Evolutionary conservation across 2,797 vertebrate genomes (phyloP).

Genomic region (Danio kyathit): DNA sequence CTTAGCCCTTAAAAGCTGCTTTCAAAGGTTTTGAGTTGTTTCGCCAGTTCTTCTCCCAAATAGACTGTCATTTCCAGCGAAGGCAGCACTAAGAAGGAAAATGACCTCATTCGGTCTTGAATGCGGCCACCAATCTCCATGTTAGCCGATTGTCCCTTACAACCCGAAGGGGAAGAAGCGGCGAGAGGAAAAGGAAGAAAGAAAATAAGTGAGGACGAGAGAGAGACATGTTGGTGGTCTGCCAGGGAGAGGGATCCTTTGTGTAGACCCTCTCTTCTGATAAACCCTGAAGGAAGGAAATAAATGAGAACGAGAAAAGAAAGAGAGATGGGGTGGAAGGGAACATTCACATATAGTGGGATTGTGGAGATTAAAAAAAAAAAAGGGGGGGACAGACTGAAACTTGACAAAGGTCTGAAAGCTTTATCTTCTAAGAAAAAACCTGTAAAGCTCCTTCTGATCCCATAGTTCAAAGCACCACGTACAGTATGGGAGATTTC

Average conservation of each 20-base stretch:
- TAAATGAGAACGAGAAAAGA: slow-evolving; percentile 21
- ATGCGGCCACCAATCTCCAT: slow-evolving; percentile 55
- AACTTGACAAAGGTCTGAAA: slow-evolving; percentile 51
- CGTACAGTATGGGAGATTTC: slow-evolving; percentile 13
- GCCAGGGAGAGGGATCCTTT: slow-evolving; percentile 46
- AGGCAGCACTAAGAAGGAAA: slow-evolving; percentile 31
- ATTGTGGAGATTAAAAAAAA: slow-evolving; percentile 49
- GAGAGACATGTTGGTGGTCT: slow-evolving; percentile 40
- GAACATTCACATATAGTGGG: slow-evolving; percentile 42
- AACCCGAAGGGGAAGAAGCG: slow-evolving; percentile 23
- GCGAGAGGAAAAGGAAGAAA: slow-evolving; percentile 10
- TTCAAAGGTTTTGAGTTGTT: slow-evolving; percentile 48
- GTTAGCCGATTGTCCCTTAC: slow-evolving; percentile 40
- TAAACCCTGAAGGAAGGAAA: slow-evolving; percentile 56
- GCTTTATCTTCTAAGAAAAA: slow-evolving; percentile 54
- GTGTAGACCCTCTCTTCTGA: slow-evolving; percentile 42
- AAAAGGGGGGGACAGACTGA: slow-evolving; percentile 1
- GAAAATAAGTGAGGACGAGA: slow-evolving; percentile 28
- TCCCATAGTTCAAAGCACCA: slow-evolving; percentile 31
- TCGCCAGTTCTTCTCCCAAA: slow-evolving; percentile 26
- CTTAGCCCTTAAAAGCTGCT: slow-evolving; percentile 53
- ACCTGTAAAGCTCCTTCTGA: slow-evolving; percentile 45
- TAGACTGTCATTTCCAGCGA: slow-evolving; percentile 29
- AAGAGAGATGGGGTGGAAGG: slow-evolving; percentile 15
- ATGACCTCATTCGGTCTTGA: slow-evolving; percentile 57